Evolutionary conservation across 2,888 invertebrate genomes (phyloP), one percentile per base, ranked within the genome.

Genomic region (Beris chalybata): DNA sequence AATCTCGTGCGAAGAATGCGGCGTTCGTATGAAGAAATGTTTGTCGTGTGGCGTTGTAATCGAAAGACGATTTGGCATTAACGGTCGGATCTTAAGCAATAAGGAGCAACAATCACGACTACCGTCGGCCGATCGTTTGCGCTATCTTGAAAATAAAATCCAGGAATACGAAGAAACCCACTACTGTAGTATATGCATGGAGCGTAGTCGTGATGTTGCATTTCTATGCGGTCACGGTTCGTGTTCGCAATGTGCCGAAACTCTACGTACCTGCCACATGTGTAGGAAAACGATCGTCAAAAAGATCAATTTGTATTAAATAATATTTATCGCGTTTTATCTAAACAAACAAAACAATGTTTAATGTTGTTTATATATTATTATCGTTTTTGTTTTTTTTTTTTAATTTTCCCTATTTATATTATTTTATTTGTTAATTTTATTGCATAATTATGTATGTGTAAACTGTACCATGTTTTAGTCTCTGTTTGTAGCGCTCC

Each of bases 171-270:
- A 94, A 77, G 93, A 94, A 75, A 89, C 91, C 15, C 89, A 91
- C 74, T 88, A 89, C 76, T 94, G 94, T 76, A 88, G 90, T 65
- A 93, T 94, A 72, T 94, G 94, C 77, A 92, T 94, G 93, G 93
- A 94, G 75, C 83, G 91, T 44, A 85, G 87, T 68, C 83, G 90
- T 45, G 91, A 92, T 75, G 89, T 93, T 22, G 93, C 90, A 29
- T 94, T 94, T 78, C 82, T 93, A n/a, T 94, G 94, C 75, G 94
- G 94, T 2, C 94, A 94, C 75, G 89, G 90, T 29, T 90, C 93
- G 12, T 94, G 94, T 78, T 87, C 89, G 63, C 86, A 86, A 72
- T 94, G 94, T 77, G 90, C 93, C 0, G 88, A 89, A 70, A 90
- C 93, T 0, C 81, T 94, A 44, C 87, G 88, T 75, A 90, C 87